These are phyloP conservation scores for Folsomia manolachei DNA, from an alignment of 2,888 invertebrate genomes.

Conservation along the genomic window DNA sequence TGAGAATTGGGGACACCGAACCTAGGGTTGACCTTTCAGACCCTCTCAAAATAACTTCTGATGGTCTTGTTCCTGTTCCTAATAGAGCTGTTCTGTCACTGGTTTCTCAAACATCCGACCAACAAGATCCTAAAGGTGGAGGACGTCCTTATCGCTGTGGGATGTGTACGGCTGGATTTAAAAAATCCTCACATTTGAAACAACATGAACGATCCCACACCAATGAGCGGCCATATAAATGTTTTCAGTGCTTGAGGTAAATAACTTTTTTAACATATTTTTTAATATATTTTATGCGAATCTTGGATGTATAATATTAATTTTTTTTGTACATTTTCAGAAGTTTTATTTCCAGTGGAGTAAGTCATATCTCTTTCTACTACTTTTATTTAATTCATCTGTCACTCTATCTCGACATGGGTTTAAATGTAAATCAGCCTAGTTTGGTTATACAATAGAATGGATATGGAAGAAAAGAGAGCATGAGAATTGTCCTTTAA, in stretches of 20 bases:
- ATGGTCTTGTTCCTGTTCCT: conserved; percentile 37
- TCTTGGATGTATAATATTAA: conserved; percentile 6
- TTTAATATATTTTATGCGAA: neutral
- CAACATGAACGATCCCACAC: conserved; percentile 58
- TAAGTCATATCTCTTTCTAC: conserved; percentile 42
- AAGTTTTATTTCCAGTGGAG: conserved; percentile 60
- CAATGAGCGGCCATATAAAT: conserved; percentile 57
- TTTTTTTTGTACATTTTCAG: conserved; percentile 48
- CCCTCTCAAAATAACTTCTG: conserved; percentile 47
- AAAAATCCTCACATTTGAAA: conserved; percentile 61
- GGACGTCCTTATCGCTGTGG: conserved; percentile 58
- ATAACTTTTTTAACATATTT: neutral
- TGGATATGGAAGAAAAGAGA: too few relatives aligned
- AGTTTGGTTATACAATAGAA: too few relatives aligned
- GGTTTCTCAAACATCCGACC: neutral
- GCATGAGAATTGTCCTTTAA: too few relatives aligned
- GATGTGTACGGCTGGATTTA: conserved; percentile 57
- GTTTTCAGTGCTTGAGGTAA: conserved; percentile 53
- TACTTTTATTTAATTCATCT: neutral
- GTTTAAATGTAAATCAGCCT: conserved; percentile 10
- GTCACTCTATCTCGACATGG: neutral
- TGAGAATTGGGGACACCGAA: conserved; percentile 40
- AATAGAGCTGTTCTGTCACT: conserved; percentile 20
- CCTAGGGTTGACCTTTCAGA: conserved; percentile 41
- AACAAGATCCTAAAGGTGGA: neutral